Percentiles rank a stretch among this genome's conserved stretches.
Conservation (phyloP, 1,140 invertebrate species). For the Drosophila azteca region DNA sequence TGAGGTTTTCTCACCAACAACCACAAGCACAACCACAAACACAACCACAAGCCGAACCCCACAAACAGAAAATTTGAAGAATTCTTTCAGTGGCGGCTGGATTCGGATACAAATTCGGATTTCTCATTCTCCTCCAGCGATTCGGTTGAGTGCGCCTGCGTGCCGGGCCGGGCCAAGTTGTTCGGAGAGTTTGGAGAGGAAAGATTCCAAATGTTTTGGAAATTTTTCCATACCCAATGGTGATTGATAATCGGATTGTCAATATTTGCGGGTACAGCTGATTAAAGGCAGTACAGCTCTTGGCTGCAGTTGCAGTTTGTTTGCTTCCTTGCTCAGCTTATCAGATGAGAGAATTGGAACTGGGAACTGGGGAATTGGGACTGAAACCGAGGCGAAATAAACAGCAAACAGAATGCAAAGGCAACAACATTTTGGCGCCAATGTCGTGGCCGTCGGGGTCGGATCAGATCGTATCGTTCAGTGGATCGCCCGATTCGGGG, state of each 20-base stretch:
- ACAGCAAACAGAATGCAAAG: slow-evolving; percentile 1
- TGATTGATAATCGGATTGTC: slow-evolving; percentile 62
- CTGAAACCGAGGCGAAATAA: neutral
- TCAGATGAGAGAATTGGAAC: slow-evolving; percentile 45
- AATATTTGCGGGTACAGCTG: slow-evolving; percentile 68
- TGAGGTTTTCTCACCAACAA: slow-evolving; percentile 26
- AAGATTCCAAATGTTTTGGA: slow-evolving; percentile 16
- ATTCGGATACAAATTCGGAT: slow-evolving; percentile 3
- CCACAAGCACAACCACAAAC: no score
- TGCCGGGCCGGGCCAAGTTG: slow-evolving; percentile 16
- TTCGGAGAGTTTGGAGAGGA: neutral
- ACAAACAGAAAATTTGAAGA: slow-evolving; percentile 6
- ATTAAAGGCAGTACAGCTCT: slow-evolving; percentile 58
- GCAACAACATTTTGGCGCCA: slow-evolving; percentile 63
- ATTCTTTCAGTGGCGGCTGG: slow-evolving; percentile 44
- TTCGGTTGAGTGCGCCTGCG: slow-evolving; percentile 53
- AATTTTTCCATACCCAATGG: slow-evolving; percentile 52
- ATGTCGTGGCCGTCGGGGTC: slow-evolving; percentile 67
- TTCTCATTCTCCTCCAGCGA: slow-evolving; percentile 30
- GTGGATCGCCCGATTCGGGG: slow-evolving; percentile 15
- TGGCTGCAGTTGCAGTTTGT: slow-evolving; percentile 41
- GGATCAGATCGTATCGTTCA: slow-evolving; percentile 4
- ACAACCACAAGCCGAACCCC: no score
- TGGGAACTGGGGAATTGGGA: slow-evolving; percentile 11
- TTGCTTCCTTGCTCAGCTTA: slow-evolving; percentile 46